These are phyloP conservation scores for Pachyuromys duprasi DNA, from an alignment of 2,797 vertebrate genomes.

Conservation along the genomic window DNA sequence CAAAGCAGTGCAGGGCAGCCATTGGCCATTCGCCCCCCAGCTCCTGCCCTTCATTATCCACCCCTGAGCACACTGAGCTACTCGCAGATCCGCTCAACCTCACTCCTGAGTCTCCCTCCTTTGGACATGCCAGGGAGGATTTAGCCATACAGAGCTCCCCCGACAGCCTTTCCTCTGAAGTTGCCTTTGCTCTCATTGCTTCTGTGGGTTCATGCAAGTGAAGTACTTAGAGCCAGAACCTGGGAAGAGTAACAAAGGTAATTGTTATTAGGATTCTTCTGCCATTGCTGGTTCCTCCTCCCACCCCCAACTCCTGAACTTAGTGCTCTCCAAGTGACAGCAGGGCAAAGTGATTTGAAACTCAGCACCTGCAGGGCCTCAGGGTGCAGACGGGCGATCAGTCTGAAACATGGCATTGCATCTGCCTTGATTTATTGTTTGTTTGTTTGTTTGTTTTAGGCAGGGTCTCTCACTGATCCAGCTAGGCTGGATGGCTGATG, in stretches of 20 bases:
- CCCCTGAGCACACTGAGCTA: background rate
- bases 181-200: background rate
- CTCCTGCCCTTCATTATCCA: background rate
- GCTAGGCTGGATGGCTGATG: background rate
- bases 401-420: background rate
- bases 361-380: background rate
- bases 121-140: background rate
- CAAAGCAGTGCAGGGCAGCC: background rate
- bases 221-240: background rate
- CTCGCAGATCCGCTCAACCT: background rate
- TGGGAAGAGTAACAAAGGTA: background rate
- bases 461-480: background rate
- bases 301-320: background rate
- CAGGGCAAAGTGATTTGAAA: background rate
- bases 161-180: background rate
- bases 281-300: background rate
- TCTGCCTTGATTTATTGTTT: no score
- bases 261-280: background rate
- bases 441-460: background rate
- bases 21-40: background rate
- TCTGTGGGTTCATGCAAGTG: background rate
- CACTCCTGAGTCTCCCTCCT: background rate
- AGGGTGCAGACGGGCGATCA: background rate
- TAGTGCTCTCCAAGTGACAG: background rate
- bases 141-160: background rate